Evolutionary conservation across 2,113 vertebrate species (phyloP), one percentile per base, ranked within the genome.

Genomic region (Pluvialis apricaria): DNA sequence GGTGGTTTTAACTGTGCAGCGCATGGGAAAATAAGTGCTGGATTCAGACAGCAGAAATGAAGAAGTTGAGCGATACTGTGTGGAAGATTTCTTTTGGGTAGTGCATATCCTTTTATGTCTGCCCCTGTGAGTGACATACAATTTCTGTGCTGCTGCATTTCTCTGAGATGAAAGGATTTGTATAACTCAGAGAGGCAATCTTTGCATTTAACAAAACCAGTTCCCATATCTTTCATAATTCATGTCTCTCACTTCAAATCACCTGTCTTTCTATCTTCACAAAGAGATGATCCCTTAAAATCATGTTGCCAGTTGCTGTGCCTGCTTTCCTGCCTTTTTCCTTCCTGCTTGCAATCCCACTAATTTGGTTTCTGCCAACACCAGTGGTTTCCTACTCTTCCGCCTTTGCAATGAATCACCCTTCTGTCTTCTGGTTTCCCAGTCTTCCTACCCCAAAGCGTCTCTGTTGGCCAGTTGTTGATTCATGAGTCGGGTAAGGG

Each of bases 161-260:
- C 21, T 60, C n/a, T 31, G 60, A 66, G 64, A 92, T 94, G 54
- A 92, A 94, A 86, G 81, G 54, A 77, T 70, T 92, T 94, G n/a
- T 58, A 1, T 62, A 58, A 79, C 54, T 88, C 26, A 9, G 15
- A 36, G 58, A 57, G 22, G 15, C 54, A 80, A 5, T 77, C 64
- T 84, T 80, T 83, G 32, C 10, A n/a, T 92, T 96, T 88, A 83
- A 93, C 45, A 90, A 90, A 91, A 44, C 13, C 2, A 2, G 24
- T 68, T 87, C 73, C 55, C 2, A 0, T 62, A 51, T 65, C 44
- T 55, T 91, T 65, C 19, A 7, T 91, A 38, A 78, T 81, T 91
- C 45, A 29, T 21, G 68, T 81, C 72, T 92, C 72, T 66, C 55
- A 31, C 82, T 94, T 90, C 68, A 81, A 66, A 75, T 70, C 68